Base-by-base conservation (phyloP, 1,140 invertebrate genomes). In the Scaptomyza hsui region DNA sequence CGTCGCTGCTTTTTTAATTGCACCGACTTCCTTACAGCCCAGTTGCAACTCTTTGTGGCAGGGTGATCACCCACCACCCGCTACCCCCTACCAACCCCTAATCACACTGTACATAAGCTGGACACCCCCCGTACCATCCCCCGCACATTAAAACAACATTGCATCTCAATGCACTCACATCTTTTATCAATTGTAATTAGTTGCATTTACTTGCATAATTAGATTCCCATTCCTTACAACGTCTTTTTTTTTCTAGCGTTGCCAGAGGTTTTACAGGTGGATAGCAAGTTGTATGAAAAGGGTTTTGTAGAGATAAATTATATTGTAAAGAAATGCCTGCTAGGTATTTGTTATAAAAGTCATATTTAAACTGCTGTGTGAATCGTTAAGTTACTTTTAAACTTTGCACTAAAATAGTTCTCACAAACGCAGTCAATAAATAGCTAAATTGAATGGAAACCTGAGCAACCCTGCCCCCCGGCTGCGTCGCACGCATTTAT, bases 1-100 rank as follows among this genome's bases (percentile, higher is more conserved):
- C 73, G 71, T 51, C 72, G 69, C 80, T 88, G 75, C 75, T 75
- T 88, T 88, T 88, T 88, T 88, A 88, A 88, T 88, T 88, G 82
- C 83, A 88, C 82, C 82, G 82, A 88, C 82, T 88, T 88, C 82
- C 82, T 82, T 55, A 53, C 21, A 53, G 82, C 78, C 75, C 75
- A 80, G 72, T 79, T 85, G 81, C 81, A 86, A 86, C 67, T 69
- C 81, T 88, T 76, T 53, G 51, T 62, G 59, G 48, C 48, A 61
- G 72, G 72, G 76, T 75, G 65, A 63, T 56, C 37, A 29, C 45
- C 44, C 52, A 55, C 3, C 9, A 1, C 45, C 24, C 39, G 7
- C 5, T n/a, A 65, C 35, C 51, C 48, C 60, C 26, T 37, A 18
- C 45, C 18, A 39, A 24, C 39, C 15, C 39, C 19, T 42, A 37